A percentile compares a stretch with the other conserved stretches of the same genome.
These are phyloP conservation scores for Diploscapter pachys DNA, from an alignment of 1,140 invertebrate genomes.

Conservation along the genomic window DNA sequence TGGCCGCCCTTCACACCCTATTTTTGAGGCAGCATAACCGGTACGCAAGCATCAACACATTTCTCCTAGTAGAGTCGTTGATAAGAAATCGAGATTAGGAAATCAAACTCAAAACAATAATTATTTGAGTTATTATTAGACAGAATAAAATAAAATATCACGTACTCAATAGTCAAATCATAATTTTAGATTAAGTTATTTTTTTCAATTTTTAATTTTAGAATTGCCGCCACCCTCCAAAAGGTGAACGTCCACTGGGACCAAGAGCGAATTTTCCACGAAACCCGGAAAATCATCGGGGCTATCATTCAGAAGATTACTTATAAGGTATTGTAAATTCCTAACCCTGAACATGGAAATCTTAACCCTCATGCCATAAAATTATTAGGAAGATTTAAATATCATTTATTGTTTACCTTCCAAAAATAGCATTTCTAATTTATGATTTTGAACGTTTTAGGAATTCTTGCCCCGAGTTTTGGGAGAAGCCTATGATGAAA, in stretches of 20 bases:
- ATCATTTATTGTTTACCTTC: no score
- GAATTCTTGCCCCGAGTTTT: conserved; percentile 80
- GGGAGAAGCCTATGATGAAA: conserved; percentile 61
- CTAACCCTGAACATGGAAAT: no score
- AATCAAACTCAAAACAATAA: no score
- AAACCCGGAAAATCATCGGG: conserved; percentile 76
- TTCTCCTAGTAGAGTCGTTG: neutral
- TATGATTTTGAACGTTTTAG: neutral
- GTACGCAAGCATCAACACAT: conserved; percentile 23
- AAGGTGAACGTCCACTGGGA: conserved; percentile 87
- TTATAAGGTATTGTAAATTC: conserved; percentile 63
- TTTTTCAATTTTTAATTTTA: conserved; percentile 30
- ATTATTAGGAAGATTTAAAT: no score
- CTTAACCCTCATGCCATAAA: no score
- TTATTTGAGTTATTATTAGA: no score
- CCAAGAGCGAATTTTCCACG: conserved; percentile 85
- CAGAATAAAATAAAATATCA: no score
- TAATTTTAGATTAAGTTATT: neutral
- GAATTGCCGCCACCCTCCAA: conserved; percentile 52
- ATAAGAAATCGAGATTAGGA: neutral
- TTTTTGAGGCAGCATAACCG: conserved; percentile 57
- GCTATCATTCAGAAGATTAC: conserved; percentile 84
- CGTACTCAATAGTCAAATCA: no score
- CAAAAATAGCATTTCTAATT: no score
- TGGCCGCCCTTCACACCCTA: conserved; percentile 54